Evolutionary conservation across 30 jellyfish, hydroid and myxozoan genomes (phyloP).

Genomic region (Hydractinia symbiolongicarpus): DNA sequence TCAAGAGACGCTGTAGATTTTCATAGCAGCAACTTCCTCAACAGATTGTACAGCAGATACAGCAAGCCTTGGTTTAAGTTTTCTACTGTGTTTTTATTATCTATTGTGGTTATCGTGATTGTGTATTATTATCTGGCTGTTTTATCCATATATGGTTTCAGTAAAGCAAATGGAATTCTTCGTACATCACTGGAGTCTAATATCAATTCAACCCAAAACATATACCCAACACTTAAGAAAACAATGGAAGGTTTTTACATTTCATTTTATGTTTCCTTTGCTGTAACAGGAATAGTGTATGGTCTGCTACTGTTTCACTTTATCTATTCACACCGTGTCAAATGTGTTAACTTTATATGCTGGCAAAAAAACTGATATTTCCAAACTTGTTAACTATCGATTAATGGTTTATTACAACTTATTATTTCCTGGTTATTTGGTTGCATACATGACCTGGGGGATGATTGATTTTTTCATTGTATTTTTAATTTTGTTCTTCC

Average conservation of each 20-base stretch:
- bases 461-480: not conserved
- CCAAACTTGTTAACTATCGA: not conserved
- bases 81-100: constrained; percentile 9
- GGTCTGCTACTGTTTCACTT: not conserved
- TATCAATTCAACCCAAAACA: too few species aligned
- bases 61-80: not conserved
- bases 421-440: constrained; percentile 14
- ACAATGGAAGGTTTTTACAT: not conserved
- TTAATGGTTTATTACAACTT: not conserved
- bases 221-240: not conserved
- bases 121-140: not conserved
- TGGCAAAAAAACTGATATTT: not conserved
- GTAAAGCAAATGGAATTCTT: too few species aligned
- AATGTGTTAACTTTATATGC: not conserved
- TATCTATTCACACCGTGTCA: not conserved
- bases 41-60: too few species aligned
- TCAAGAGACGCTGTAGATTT: too few species aligned
- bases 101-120: not conserved
- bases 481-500: not conserved
- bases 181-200: too few species aligned
- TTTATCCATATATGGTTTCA: not conserved
- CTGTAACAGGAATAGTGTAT: not conserved
- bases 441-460: constrained; percentile 26
- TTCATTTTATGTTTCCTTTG: not conserved
- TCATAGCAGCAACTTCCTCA: too few species aligned